Conservation (phyloP, 35 echinoderm and acorn worm species). For the Chiridota heheva region DNA sequence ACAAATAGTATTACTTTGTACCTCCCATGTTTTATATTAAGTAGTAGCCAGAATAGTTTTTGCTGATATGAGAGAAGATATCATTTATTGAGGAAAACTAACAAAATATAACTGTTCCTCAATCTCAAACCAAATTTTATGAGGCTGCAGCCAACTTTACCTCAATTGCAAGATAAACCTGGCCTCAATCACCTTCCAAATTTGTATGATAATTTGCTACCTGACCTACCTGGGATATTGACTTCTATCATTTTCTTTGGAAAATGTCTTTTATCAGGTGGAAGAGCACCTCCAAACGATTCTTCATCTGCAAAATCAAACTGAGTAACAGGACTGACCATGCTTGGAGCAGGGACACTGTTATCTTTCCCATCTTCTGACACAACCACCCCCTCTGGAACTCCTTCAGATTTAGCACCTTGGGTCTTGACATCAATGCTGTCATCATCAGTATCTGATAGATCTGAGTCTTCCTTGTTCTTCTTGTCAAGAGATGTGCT, state of each 20-base stretch:
- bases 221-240: constrained; percentile 8
- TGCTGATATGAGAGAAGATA: no score
- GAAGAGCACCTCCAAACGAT: constrained; percentile 1
- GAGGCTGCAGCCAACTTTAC: no score
- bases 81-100: no score
- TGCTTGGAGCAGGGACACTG: background rate
- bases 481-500: no score
- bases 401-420: background rate
- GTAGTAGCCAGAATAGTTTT: no score
- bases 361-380: background rate
- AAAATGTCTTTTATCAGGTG: constrained; percentile 19
- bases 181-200: no score
- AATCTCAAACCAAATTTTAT: no score
- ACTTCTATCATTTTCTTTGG: constrained; percentile 14
- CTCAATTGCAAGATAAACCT: no score
- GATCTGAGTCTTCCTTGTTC: background rate
- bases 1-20: no score
- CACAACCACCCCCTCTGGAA: background rate
- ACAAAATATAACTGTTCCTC: no score
- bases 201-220: no score
- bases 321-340: background rate
- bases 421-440: background rate
- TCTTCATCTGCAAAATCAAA: constrained; percentile 14
- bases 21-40: no score
- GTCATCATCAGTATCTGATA: background rate